Base-by-base conservation (phyloP, 1,140 invertebrate genomes). In the Drosophila pseudoobscura region DNA sequence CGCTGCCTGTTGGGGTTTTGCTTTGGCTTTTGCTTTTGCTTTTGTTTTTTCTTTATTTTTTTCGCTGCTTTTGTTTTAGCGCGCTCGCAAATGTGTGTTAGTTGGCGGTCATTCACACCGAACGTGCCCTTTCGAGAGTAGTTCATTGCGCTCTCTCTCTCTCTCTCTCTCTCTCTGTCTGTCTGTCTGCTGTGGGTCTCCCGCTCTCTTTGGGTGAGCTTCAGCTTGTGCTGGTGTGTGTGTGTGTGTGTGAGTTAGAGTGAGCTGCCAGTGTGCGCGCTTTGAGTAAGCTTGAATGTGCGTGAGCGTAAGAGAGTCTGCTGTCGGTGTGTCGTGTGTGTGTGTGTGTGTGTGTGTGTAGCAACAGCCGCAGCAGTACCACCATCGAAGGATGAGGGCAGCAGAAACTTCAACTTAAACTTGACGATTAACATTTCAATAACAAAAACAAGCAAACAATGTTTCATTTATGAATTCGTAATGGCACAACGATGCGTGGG, bases 21-120 rank as follows among this genome's bases (percentile, higher is more conserved):
- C 11, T 74, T 56, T 61, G 56, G 31, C 55, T 54, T 47, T 26
- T 26, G 3, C 55, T 54, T 47, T 26, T 26, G 3, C 24, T 46
- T 52, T 45, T 29, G 9, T 43, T 29, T 46, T 52, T 45, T 29
- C n/a, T 43, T 52, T 47, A 45, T 46, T 62, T 58, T 53, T 56
- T 43, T 61, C 73, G 75, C 73, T 89, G 75, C 63, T 79, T 87
- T 89, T 89, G 82, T 85, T 87, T 82, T 87, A 88, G 78, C 78
- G 78, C 83, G 85, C 83, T 87, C 83, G 72, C 83, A 90, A 90
- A 90, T 90, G 89, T 90, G 89, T 90, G 89, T 90, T 90, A 90
- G 89, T 83, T 74, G 75, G 80, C 88, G 89, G 89, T 90, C 89
- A 90, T 90, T 90, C 89, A 90, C 89, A 89, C 75, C 69, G 79